Evolutionary conservation across 2,888 invertebrate genomes (phyloP).

Genomic region (Dryococelus australis): DNA sequence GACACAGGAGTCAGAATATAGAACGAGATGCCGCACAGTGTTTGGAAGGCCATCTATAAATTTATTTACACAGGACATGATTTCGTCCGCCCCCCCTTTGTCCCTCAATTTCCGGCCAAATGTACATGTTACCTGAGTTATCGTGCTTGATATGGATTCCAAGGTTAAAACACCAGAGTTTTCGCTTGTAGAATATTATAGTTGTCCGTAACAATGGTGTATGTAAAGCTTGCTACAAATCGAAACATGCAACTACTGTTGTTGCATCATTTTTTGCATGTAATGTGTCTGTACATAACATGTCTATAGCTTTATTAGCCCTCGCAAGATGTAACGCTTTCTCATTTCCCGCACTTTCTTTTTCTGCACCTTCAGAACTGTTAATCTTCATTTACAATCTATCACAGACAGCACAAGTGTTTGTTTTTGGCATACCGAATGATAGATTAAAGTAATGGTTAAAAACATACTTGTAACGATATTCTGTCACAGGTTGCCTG

Average conservation of each 20-base stretch:
- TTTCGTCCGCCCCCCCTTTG: neutral
- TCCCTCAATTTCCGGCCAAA: neutral
- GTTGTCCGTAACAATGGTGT: neutral
- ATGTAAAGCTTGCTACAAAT: no score
- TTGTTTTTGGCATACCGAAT: neutral
- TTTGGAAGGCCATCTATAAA: conserved; percentile 1
- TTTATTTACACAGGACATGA: neutral
- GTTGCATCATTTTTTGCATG: no score
- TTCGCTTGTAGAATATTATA: neutral
- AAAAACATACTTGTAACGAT: neutral
- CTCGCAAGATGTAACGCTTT: no score
- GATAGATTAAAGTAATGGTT: neutral
- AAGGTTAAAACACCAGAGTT: conserved; percentile 1
- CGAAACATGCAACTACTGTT: no score
- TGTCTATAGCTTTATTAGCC: no score
- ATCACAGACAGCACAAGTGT: neutral
- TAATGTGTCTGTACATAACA: no score
- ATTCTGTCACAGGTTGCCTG: conserved; percentile 2
- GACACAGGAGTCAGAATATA: no score
- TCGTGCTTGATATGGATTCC: neutral
- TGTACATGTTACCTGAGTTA: neutral
- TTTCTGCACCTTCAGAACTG: neutral
- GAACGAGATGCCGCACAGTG: no score
- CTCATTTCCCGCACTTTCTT: neutral
- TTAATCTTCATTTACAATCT: neutral